Conservation (phyloP, 2,888 invertebrate species). For the Lasioglossum figueresi region DNA sequence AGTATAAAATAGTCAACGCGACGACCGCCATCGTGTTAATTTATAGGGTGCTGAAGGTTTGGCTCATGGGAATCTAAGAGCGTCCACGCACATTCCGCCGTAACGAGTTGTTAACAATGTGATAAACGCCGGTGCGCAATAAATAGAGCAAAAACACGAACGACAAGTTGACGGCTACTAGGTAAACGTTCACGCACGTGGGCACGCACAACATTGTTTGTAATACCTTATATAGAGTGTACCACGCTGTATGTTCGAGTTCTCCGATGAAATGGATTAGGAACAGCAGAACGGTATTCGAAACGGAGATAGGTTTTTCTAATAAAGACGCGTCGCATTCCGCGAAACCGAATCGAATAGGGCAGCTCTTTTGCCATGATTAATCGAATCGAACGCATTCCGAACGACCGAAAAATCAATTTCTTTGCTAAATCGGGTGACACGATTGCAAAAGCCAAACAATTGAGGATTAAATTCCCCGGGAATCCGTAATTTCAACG, state of each 20-base stretch:
- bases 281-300: constrained; percentile 49
- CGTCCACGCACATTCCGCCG: constrained; percentile 69
- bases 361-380: neutral
- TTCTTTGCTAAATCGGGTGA: neutral
- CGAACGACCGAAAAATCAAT: neutral
- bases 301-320: constrained; percentile 30
- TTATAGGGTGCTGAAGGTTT: neutral
- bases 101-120: constrained; percentile 71
- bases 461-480: neutral
- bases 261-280: constrained; percentile 60
- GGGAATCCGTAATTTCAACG: neutral
- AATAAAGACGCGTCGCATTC: neutral
- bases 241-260: constrained; percentile 65
- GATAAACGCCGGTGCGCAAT: constrained; percentile 73
- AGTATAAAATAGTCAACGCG: neutral
- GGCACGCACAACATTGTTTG: constrained; percentile 74
- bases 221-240: constrained; percentile 70
- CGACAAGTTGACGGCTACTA: constrained; percentile 76
- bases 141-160: constrained; percentile 73
- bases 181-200: constrained; percentile 75
- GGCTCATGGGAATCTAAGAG: constrained; percentile 65
- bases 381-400: neutral
- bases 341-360: neutral
- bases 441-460: neutral
- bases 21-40: constrained; percentile 31